These are phyloP conservation scores for Leucania comma DNA, from an alignment of 2,888 invertebrate genomes.

Conservation along the genomic window DNA sequence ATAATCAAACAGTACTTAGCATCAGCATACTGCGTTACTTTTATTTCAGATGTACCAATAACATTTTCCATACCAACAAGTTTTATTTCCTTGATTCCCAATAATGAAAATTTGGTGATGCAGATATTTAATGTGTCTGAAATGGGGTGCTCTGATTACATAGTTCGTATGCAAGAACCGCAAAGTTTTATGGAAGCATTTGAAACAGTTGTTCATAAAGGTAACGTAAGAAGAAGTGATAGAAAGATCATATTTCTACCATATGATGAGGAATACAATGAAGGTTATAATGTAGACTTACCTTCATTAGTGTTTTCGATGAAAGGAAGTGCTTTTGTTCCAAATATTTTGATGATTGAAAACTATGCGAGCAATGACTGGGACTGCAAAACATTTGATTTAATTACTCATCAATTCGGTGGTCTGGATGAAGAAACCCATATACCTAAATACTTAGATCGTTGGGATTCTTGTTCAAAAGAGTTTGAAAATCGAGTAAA, in stretches of 20 bases:
- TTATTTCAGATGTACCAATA: conserved; percentile 76
- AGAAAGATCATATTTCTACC: conserved; percentile 85
- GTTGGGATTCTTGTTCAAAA: conserved; percentile 81
- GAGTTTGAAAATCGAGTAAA: conserved; percentile 75
- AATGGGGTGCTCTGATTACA: conserved; percentile 87
- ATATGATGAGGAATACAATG: conserved; percentile 47
- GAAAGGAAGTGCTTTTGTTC: conserved; percentile 77
- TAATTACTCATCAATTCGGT: conserved; percentile 84
- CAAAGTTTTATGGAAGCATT: conserved; percentile 79
- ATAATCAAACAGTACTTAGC: conserved; percentile 78
- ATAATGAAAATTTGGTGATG: conserved; percentile 67
- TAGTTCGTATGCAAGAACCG: conserved; percentile 81
- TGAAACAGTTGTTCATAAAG: conserved; percentile 80
- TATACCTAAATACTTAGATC: conserved; percentile 78
- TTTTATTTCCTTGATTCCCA: conserved; percentile 72
- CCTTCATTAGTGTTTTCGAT: conserved; percentile 74
- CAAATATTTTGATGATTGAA: conserved; percentile 79
- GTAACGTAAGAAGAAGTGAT: conserved; percentile 83
- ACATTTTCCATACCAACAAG: conserved; percentile 64
- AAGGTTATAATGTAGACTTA: conserved; percentile 47
- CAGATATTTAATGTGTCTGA: conserved; percentile 79
- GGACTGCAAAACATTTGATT: conserved; percentile 74
- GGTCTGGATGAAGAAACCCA: conserved; percentile 73
- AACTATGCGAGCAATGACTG: conserved; percentile 44
- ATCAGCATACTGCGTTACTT: conserved; percentile 78